These are phyloP conservation scores for Hippocampus kuda DNA, from an alignment of 2,797 vertebrate genomes.

Conservation along the genomic window DNA sequence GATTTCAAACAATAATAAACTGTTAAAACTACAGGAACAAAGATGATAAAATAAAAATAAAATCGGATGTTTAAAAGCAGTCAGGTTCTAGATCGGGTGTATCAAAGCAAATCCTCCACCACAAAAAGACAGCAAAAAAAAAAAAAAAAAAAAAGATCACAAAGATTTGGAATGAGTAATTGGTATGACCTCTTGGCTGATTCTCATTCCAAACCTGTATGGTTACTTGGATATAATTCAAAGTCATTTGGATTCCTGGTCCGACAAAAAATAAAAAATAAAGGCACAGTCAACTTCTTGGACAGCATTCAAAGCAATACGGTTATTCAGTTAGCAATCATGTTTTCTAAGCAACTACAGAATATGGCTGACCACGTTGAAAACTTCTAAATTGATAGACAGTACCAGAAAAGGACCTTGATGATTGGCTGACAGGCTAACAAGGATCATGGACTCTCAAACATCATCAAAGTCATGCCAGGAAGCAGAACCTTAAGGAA, in stretches of 20 bases:
- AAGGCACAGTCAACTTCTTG: neutral
- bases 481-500: neutral
- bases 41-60: too few species aligned
- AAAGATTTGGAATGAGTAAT: neutral
- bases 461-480: neutral
- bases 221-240: neutral
- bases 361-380: neutral
- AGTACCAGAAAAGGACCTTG: neutral
- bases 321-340: too few species aligned
- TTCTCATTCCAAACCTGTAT: neutral
- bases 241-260: neutral
- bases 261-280: too few species aligned
- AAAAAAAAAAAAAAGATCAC: neutral
- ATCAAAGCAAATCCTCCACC: too few species aligned
- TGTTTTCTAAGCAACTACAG: too few species aligned
- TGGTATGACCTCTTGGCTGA: neutral
- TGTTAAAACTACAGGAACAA: neutral
- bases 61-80: neutral
- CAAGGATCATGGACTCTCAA: too few species aligned
- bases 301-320: neutral
- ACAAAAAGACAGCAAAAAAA: neutral
- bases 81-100: neutral
- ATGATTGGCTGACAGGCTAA: too few species aligned
- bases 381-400: too few species aligned
- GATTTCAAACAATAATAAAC: too few species aligned